Evolutionary conservation across 2,113 vertebrate species (phyloP).

Genomic region (Tonatia bakeri): DNA sequence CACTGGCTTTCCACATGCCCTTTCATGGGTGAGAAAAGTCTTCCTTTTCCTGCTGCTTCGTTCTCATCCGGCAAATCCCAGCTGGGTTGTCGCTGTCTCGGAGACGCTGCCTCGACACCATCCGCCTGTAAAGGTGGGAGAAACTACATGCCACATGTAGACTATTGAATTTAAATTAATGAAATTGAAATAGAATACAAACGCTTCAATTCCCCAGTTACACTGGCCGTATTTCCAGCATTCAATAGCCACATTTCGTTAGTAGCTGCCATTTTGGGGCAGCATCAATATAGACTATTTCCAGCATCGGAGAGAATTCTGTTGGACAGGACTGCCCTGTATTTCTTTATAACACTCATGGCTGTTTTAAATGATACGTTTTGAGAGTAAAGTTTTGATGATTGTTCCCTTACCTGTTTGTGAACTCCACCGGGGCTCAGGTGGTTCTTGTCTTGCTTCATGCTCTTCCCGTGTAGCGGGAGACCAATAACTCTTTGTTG

Average conservation of each 20-base stretch:
- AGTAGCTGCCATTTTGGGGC: background rate
- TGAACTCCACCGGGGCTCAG: background rate
- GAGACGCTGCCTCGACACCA: background rate
- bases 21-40: background rate
- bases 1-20: rapidly evolving
- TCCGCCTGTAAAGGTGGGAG: no score
- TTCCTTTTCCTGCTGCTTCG: background rate
- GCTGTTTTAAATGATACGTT: background rate
- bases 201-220: background rate
- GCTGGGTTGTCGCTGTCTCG: background rate
- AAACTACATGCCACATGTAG: background rate
- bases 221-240: background rate
- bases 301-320: background rate
- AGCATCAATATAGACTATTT: background rate
- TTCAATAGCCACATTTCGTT: rapidly evolving
- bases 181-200: background rate
- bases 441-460: background rate
- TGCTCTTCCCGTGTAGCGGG: background rate
- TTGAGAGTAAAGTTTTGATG: background rate
- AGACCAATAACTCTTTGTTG: no score
- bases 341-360: background rate
- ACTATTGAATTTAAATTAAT: background rate
- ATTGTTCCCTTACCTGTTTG: background rate
- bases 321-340: rapidly evolving
- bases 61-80: background rate